A percentile compares a stretch with the other conserved stretches of the same genome.
These are phyloP conservation scores for Dermatophagoides farinae DNA, from an alignment of 1,140 invertebrate species.

Conservation along the genomic window DNA sequence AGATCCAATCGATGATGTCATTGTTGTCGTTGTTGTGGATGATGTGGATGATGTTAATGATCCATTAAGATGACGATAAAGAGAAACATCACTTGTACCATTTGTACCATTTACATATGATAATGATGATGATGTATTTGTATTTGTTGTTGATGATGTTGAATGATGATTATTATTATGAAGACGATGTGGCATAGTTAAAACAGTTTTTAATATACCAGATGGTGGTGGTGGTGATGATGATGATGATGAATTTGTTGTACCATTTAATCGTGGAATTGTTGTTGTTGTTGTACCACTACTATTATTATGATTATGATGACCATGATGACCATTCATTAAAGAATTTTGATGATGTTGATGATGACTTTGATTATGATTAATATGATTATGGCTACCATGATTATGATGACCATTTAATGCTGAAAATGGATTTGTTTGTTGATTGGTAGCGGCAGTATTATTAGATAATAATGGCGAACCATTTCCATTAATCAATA, in stretches of 20 bases:
- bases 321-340: too few relatives aligned
- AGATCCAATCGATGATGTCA: not conserved
- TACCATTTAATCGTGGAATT: not conserved
- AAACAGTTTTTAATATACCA: conserved; percentile 10
- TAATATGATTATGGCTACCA: too few relatives aligned
- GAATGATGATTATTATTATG: not conserved
- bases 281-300: too few relatives aligned
- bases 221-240: not conserved
- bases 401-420: too few relatives aligned
- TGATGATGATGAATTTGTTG: not conserved
- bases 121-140: not conserved
- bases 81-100: not conserved
- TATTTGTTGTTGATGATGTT: not conserved
- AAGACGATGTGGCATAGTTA: conserved; percentile 9
- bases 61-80: not conserved
- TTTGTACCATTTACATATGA: not conserved
- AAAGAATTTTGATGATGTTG: too few relatives aligned
- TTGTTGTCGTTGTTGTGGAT: not conserved
- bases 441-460: too few relatives aligned
- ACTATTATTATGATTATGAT: too few relatives aligned
- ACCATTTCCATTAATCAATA: not conserved
- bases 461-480: too few relatives aligned
- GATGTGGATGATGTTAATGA: not conserved
- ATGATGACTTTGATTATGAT: too few relatives aligned
- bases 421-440: too few relatives aligned